Base-by-base conservation (phyloP, 2,888 invertebrate genomes). In the Liposcelis brunnea region DNA sequence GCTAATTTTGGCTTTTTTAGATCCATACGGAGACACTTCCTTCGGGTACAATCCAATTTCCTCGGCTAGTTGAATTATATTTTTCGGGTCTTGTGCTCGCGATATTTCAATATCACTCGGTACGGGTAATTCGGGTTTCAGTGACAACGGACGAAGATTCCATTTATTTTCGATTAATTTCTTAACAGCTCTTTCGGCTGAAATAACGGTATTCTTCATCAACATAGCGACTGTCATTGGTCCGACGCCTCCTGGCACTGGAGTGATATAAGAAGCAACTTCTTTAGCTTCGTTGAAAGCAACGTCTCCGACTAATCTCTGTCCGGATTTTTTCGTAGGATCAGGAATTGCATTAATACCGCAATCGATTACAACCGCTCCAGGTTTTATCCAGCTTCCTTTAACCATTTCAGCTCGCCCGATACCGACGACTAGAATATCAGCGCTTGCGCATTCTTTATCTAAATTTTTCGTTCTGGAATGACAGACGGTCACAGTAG, bases 171-270 rank as follows among this genome's bases (percentile, higher is more conserved):
- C 67, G n/a, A 73, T 57, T 16, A 77, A 55, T 19, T 68, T 69
- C 21, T 71, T 65, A 11, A 74, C 72, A 44, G 74, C 68, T 42
- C 72, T 69, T 54, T 75, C 67, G 7, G 93, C 91, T 43, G 90
- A 80, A 51, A 80, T 70, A 31, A 93, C 83, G 0, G 94, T 95
- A 66, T 98, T 98, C 55, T 77, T 76, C 87, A 94, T 89, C 31
- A 91, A 67, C 93, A 95, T 95, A 15, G 94, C 93, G 51, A 94
- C 98, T 0, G 98, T 99, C 94, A 99, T 95, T 12, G 97, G 98
- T 1, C 98, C 98, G 49, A 98, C 97, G 50, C 98, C 98, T 46
- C 87, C 86, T 10, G 91, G 90, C 43, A 95, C 95, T 3, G 95
- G 94, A 18, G 95, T 95, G 56, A 95, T 85, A 65, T 76, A 79